Conservation (phyloP, 2,797 vertebrate species). For the Pipistrellus nathusii region DNA sequence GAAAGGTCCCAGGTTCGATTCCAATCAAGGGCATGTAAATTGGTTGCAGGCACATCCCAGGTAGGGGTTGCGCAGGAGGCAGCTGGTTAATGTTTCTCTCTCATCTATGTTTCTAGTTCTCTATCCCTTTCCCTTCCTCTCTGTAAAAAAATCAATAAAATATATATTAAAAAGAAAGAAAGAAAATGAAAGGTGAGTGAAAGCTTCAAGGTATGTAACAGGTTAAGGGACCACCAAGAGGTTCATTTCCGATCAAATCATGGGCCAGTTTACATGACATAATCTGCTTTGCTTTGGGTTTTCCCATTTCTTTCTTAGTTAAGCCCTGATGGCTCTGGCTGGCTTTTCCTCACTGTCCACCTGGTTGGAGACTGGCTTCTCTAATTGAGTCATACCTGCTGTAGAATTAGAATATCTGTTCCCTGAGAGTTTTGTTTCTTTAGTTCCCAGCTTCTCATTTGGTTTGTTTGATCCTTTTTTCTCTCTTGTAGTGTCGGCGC, state of each 20-base stretch:
- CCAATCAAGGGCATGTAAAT: too few species aligned
- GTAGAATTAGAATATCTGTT: not conserved
- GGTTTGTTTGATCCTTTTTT: not conserved
- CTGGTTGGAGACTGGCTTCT: not conserved
- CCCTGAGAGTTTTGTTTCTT: not conserved
- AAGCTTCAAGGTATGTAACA: not conserved
- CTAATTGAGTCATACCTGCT: not conserved
- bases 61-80: too few species aligned
- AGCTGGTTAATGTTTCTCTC: too few species aligned
- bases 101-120: too few species aligned
- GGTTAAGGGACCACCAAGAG: not conserved
- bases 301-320: not conserved
- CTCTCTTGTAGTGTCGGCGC: not conserved
- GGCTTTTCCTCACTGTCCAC: not conserved
- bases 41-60: too few species aligned
- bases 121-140: too few species aligned
- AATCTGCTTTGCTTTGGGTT: not conserved
- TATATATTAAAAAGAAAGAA: not conserved
- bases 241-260: not conserved
- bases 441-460: not conserved
- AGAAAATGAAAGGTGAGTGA: not conserved
- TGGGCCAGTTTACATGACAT: not conserved
- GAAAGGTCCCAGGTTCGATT: too few species aligned
- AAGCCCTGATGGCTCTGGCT: not conserved
- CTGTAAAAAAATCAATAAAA: too few species aligned